Base-by-base conservation (phyloP, 2,888 invertebrate species). In the Vesta saturnalis region DNA sequence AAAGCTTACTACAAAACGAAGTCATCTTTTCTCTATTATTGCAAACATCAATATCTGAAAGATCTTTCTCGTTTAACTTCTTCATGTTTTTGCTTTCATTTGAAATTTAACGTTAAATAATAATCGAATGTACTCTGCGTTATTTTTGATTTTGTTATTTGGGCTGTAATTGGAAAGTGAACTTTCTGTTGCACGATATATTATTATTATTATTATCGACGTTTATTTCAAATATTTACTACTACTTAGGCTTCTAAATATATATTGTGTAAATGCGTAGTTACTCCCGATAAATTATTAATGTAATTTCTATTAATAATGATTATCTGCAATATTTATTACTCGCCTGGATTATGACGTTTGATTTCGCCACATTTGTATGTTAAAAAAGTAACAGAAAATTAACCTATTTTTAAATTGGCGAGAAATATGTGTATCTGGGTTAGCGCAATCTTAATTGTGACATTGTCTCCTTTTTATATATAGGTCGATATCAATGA, bases 1-100 rank as follows among this genome's bases (percentile, higher is more conserved):
- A 59, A 54, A 58, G 54, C 18, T 23, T 23, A 59, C 59, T 30
- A 59, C 57, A 58, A 59, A 64, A 56, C 63, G 61, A 61, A 47
- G 52, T 39, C 14, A 16, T 58, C n/a, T 35, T 10, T 39, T 39
- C 39, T 39, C 55, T 21, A 54, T 54, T 54, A 54, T 21, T 12
- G 19, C 23, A 47, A 14, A 55, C 52, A 60, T 52, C 54, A 55
- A 59, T 39, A 60, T 22, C 58, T 21, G 47, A 60, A 54, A 58
- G 60, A 39, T 55, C 54, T 55, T 39, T 52, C 52, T n/a, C 47
- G 5, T 3, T 47, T 47, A 47, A 5, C 6, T 47, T 19, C 19
- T 19, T n/a, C 12, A 12, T 52, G 18, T 52, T 52, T n/a, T 52
- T 52, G 21, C 52, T 1, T 12, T 12, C 18, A 12, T 19, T 5